Conservation (phyloP, 2,888 invertebrate genomes). For the Chalcis sispes region DNA sequence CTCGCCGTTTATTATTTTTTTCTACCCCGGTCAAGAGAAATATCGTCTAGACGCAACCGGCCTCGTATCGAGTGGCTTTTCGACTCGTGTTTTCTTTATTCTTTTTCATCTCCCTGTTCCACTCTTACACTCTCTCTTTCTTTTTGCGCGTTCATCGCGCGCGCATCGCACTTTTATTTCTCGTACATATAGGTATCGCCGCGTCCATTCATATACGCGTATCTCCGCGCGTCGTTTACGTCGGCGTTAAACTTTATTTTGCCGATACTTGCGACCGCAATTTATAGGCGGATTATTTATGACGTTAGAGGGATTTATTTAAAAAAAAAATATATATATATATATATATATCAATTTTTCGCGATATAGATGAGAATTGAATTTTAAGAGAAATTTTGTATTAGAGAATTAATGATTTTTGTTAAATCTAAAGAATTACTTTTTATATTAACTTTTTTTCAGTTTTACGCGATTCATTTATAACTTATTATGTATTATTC, state of each 20-base stretch:
- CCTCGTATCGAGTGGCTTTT: constrained; percentile 4
- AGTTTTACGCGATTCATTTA: too few species aligned
- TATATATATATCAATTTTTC: neutral
- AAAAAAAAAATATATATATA: too few species aligned
- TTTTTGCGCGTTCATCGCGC: neutral
- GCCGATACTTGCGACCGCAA: constrained; percentile 22
- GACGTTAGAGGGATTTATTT: neutral
- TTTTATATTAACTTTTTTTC: too few species aligned
- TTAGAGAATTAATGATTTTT: too few species aligned
- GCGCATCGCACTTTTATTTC: constrained; percentile 30
- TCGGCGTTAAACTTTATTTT: constrained; percentile 48
- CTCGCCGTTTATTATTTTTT: constrained; percentile 71
- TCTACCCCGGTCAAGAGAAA: constrained; percentile 68
- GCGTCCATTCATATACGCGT: constrained; percentile 32
- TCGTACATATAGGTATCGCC: constrained; percentile 25
- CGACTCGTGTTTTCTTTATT: neutral
- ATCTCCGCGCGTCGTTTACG: constrained; percentile 24
- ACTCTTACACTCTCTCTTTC: constrained; percentile 7
- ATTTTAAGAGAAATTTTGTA: too few species aligned
- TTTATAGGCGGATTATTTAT: constrained; percentile 38
- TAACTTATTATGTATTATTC: too few species aligned
- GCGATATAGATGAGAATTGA: too few species aligned
- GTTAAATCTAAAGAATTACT: too few species aligned
- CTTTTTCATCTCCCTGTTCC: neutral
- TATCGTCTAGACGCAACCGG: constrained; percentile 70